Percentiles rank a stretch among this genome's conserved stretches.
Evolutionary conservation across 2,113 vertebrate species (phyloP).

Genomic region (Amphiprion percula): DNA sequence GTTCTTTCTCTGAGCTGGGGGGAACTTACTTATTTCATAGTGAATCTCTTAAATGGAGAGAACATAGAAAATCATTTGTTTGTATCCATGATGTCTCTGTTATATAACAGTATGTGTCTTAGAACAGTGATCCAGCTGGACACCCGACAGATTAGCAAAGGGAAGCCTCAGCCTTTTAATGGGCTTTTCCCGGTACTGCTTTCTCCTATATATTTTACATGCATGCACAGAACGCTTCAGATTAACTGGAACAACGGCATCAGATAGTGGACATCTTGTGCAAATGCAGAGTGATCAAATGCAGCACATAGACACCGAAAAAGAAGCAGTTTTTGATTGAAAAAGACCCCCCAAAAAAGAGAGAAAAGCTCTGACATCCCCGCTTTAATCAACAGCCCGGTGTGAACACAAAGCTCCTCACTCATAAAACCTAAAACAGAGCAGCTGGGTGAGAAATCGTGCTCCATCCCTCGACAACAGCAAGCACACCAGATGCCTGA

Average conservation of each 20-base stretch:
- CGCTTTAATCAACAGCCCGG: background rate
- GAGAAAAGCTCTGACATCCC: background rate
- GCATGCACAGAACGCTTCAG: constrained; percentile 10
- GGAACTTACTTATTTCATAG: background rate
- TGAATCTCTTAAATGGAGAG: constrained; percentile 11
- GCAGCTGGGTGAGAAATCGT: constrained; percentile 57
- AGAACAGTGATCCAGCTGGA: constrained; percentile 60
- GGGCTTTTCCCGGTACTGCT: constrained; percentile 16
- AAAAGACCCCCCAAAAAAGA: background rate
- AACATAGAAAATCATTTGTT: constrained; percentile 48
- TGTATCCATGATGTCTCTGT: constrained; percentile 47
- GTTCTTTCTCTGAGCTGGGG: background rate
- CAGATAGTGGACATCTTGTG: background rate
- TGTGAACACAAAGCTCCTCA: constrained; percentile 38
- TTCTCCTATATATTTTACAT: constrained; percentile 11
- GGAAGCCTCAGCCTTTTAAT: constrained; percentile 29
- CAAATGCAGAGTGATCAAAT: background rate
- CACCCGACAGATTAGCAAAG: constrained; percentile 50
- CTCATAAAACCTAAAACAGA: constrained; percentile 39
- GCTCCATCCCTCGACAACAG: constrained; percentile 54
- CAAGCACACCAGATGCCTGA: constrained; percentile 57
- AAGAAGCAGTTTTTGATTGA: background rate
- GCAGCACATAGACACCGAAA: background rate
- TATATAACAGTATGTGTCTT: constrained; percentile 64
- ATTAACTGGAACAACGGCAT: background rate